Conservation (phyloP, 1,140 invertebrate genomes). For the Drosophila littoralis region DNA sequence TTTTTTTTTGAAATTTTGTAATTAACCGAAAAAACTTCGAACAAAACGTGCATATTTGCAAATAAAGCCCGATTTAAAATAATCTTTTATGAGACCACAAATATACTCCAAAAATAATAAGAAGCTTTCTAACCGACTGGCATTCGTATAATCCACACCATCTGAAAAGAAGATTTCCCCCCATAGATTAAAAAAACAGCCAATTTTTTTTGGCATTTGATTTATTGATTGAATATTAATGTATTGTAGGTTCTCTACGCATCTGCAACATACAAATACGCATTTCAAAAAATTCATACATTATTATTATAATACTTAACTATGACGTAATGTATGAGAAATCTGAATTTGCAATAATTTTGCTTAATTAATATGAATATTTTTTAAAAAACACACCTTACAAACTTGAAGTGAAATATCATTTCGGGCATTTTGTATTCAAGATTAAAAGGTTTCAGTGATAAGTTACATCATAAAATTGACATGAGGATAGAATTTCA, state of each 20-base stretch:
- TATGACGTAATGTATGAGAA: slow-evolving; percentile 79
- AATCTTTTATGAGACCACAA: no score
- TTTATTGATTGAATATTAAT: slow-evolving; percentile 80
- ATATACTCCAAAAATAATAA: no score
- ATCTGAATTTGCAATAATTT: slow-evolving; percentile 58
- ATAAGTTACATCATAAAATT: slow-evolving; percentile 57
- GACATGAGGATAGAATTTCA: slow-evolving; percentile 53
- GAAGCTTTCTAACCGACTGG: no score
- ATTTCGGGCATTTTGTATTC: slow-evolving; percentile 37
- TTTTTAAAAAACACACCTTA: slow-evolving; percentile 69
- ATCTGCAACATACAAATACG: slow-evolving; percentile 72
- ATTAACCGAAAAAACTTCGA: no score
- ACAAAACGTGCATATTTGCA: no score
- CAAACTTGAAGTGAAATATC: slow-evolving; percentile 65
- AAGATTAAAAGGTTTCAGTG: slow-evolving; percentile 35
- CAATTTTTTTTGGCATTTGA: slow-evolving; percentile 70
- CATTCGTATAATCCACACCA: no score
- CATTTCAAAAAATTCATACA: slow-evolving; percentile 74
- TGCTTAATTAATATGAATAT: slow-evolving; percentile 71
- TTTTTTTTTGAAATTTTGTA: neutral
- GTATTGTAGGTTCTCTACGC: slow-evolving; percentile 69
- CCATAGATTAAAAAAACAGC: neutral
- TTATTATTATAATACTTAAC: slow-evolving; percentile 77
- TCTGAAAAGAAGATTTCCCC: neutral
- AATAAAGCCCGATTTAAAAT: no score